Evolutionary conservation across 2,113 vertebrate species (phyloP), one percentile per base, ranked within the genome.

Genomic region (Psephotus haematonotus): DNA sequence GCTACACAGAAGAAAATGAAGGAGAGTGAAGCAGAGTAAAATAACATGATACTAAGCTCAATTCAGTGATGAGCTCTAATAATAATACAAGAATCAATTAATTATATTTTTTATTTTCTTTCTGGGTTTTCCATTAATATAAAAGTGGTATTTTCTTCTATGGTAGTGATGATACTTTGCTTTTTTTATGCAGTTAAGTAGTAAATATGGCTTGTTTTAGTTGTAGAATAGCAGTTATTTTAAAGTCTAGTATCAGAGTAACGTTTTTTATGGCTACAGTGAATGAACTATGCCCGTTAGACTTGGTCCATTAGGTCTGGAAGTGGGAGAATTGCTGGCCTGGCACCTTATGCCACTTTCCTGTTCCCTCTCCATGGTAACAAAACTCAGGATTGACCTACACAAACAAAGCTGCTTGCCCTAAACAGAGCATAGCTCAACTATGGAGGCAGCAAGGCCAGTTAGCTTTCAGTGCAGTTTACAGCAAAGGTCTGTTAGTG

Each of bases 301-400:
- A 31, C 60, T 47, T 76, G 76, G 65, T 70, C 49, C 81, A 82
- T 96, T 91, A 82, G 52, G 44, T 77, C 53, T 93, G 83, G 19
- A 89, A 93, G 41, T 37, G 29, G 52, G 67, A 87, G 63, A 91
- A 89, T 92, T 92, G 88, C 91, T 93, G 91, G 83, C 59, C 67
- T 92, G 86, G 88, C 86, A 91, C 86, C 86, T 89, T 71, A 7
- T 22, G 63, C 49, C 70, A 46, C 53, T 85, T 49, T 37, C 11
- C 67, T 20, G 6, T 89, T 95, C 78, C 53, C 17, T 91, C 74
- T 91, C 92, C 31, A 33, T 89, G 86, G 86, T 81, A 70, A 79
- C 81, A 87, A 89, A 94, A 87, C 11, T 67, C 67, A 95, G 77
- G 57, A 69, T 3, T 91, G 92, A 95, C 88, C 93, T 85, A 43